Percentiles rank a stretch among this genome's conserved stretches.
Conservation (phyloP, 2,113 vertebrate genomes). For the Eurypyga helias region DNA sequence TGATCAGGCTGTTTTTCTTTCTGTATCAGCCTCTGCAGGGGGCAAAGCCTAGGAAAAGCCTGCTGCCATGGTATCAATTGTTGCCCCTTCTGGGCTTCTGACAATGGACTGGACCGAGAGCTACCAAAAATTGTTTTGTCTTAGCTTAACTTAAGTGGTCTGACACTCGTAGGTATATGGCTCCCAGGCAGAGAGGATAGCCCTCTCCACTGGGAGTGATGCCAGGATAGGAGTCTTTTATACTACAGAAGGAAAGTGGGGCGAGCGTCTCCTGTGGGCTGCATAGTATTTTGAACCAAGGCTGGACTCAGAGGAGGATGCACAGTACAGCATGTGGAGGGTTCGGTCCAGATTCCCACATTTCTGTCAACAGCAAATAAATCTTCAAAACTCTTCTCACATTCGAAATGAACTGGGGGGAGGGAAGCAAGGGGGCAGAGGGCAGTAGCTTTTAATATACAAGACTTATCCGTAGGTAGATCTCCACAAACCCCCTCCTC, state of each 20-base stretch:
- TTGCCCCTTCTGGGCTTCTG: not conserved
- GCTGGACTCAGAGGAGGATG: not conserved
- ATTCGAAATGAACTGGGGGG: conserved; percentile 20
- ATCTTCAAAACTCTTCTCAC: conserved; percentile 8
- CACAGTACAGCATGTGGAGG: not conserved
- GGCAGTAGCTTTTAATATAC: not conserved
- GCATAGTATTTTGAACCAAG: not conserved
- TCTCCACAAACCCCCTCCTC: not conserved
- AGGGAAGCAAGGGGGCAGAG: not conserved
- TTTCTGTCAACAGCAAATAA: conserved; percentile 4
- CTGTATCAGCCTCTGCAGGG: not conserved
- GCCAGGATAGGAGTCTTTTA: not conserved
- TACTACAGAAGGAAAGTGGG: not conserved
- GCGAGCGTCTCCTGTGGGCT: not conserved
- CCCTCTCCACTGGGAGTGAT: not conserved
- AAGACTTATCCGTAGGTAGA: not conserved
- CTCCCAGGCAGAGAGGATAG: not conserved
- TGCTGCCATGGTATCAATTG: not conserved
- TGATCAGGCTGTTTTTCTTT: not conserved
- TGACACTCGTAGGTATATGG: not conserved
- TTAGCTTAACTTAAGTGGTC: not conserved
- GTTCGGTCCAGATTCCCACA: not conserved
- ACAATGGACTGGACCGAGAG: not conserved
- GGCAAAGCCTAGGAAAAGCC: not conserved
- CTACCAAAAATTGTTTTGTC: not conserved